These are phyloP conservation scores for Galaxias olidus DNA, from an alignment of 2,797 vertebrate genomes.

Conservation along the genomic window DNA sequence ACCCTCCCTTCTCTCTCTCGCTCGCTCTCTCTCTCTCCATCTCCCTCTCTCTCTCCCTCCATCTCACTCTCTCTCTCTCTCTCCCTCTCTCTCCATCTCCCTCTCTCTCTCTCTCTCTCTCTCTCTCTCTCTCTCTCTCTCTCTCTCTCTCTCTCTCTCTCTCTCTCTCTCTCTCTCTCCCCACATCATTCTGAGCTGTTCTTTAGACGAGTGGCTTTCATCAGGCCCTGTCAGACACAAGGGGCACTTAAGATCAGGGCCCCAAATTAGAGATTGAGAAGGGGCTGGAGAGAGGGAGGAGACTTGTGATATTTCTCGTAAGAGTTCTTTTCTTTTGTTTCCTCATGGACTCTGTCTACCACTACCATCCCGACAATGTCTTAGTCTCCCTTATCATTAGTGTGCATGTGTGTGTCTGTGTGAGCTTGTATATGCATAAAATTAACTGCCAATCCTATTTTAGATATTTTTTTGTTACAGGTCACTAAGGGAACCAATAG, in stretches of 20 bases:
- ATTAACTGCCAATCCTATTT: too few species aligned
- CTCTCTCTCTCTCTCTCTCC: neutral
- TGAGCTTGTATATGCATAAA: too few species aligned
- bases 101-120: slow-evolving; percentile 8
- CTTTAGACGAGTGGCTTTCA: slow-evolving; percentile 75
- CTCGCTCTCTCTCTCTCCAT: slow-evolving; percentile 18
- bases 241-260: slow-evolving; percentile 70
- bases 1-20: slow-evolving; percentile 24
- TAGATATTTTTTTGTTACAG: too few species aligned
- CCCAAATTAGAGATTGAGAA: slow-evolving; percentile 63
- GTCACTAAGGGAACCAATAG: too few species aligned
- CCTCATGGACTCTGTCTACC: too few species aligned
- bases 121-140: neutral
- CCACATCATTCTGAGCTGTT: slow-evolving; percentile 66
- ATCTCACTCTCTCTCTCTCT: neutral
- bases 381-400: too few species aligned
- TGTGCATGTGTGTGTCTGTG: too few species aligned
- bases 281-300: slow-evolving; percentile 17
- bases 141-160: neutral
- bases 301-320: neutral
- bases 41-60: slow-evolving; percentile 22
- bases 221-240: slow-evolving; percentile 67
- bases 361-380: too few species aligned
- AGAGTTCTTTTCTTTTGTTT: too few species aligned
- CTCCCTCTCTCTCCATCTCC: neutral